Percentiles rank a stretch among this genome's conserved stretches.
Conservation (phyloP, 2,888 invertebrate genomes). For the Cosmia pyralina region DNA sequence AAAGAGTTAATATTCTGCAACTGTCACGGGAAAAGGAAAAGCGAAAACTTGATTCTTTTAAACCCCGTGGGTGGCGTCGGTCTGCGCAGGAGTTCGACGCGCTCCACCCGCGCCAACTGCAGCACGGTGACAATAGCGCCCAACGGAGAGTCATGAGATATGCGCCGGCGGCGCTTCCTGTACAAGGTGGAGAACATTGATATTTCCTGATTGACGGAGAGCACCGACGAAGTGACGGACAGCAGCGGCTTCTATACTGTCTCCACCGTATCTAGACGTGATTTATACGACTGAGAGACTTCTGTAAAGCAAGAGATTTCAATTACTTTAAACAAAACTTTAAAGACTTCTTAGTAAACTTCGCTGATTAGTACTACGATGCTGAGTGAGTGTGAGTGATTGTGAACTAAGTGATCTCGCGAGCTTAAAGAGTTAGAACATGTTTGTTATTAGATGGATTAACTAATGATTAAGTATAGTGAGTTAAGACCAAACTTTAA, state of each 20-base stretch:
- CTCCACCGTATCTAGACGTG: conserved; percentile 83
- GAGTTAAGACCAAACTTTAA: conserved; percentile 32
- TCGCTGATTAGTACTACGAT: conserved; percentile 41
- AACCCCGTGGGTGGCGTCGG: conserved; percentile 85
- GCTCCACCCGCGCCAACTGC: conserved; percentile 89
- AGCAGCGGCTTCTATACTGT: conserved; percentile 85
- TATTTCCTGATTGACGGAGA: conserved; percentile 89
- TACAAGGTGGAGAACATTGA: conserved; percentile 85
- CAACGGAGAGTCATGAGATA: conserved; percentile 87
- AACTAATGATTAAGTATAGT: conserved; percentile 33
- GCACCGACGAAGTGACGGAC: conserved; percentile 87
- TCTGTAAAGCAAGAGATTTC: conserved; percentile 8
- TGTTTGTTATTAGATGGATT: conserved; percentile 56
- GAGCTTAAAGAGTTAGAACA: conserved; percentile 73
- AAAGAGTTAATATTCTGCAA: conserved; percentile 93
- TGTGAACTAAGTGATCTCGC: conserved; percentile 75
- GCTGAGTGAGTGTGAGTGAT: conserved; percentile 50
- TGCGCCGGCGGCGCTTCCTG: conserved; percentile 83
- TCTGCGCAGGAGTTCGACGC: conserved; percentile 86
- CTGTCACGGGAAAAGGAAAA: conserved; percentile 82
- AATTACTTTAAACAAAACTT: conserved; percentile 29
- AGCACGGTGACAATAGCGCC: conserved; percentile 89
- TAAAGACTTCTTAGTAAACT: conserved; percentile 47
- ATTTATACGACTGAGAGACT: conserved; percentile 78
- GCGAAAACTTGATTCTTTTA: conserved; percentile 83